Evolutionary conservation across 2,888 invertebrate genomes (phyloP).

Genomic region (Mimachlamys varia): DNA sequence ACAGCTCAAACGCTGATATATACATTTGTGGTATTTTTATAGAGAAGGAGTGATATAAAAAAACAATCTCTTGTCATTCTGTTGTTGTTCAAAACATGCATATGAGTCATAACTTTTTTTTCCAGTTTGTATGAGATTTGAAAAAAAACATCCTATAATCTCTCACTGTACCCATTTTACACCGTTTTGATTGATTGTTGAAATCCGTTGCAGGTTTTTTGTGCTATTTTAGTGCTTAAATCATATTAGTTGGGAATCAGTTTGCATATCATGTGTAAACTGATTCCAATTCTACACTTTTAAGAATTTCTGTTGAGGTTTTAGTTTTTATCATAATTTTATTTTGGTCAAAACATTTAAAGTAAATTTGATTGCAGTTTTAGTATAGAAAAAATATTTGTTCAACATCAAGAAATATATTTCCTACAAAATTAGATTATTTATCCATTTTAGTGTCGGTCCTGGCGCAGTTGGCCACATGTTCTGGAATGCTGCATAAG

Average conservation of each 20-base stretch:
- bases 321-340: not conserved
- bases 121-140: not conserved
- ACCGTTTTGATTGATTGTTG: not conserved
- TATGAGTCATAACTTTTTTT: not conserved
- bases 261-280: not conserved
- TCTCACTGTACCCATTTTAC: not conserved
- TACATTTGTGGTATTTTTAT: constrained; percentile 6
- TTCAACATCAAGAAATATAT: not conserved
- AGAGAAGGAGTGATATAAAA: constrained; percentile 3
- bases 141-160: not conserved
- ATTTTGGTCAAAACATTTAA: not conserved
- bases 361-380: too few relatives aligned
- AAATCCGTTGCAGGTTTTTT: not conserved
- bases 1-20: not conserved
- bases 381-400: not conserved
- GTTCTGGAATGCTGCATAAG: not conserved
- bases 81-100: not conserved
- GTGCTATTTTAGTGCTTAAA: not conserved
- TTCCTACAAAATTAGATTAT: not conserved
- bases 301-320: not conserved
- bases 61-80: constrained; percentile 18
- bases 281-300: not conserved
- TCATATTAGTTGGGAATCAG: constrained; percentile 2
- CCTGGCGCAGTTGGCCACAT: not conserved
- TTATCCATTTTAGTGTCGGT: not conserved